A percentile compares a stretch with the other conserved stretches of the same genome.
phyloP scores from a whole-genome alignment of 2,888 invertebrate genomes.

The Heliothis peltigera region DNA sequence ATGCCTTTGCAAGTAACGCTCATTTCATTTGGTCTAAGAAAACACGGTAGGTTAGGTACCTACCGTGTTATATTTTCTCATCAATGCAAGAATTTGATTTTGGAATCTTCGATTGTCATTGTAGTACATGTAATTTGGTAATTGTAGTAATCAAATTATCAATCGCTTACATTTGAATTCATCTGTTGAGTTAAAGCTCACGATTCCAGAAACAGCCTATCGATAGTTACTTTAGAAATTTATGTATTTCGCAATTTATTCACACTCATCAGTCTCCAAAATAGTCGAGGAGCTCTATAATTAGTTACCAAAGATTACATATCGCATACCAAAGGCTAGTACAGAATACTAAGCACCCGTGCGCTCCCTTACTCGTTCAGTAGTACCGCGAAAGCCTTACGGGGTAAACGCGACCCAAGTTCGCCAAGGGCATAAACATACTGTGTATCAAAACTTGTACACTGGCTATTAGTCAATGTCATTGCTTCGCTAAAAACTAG shows the following conservation, averaged over 20 bases:
- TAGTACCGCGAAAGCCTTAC: slow-evolving; percentile 85
- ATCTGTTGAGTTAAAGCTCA: no score
- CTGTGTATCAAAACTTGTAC: slow-evolving; percentile 22
- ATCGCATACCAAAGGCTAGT: slow-evolving; percentile 34
- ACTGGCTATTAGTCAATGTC: slow-evolving; percentile 10
- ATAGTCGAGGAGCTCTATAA: slow-evolving; percentile 8
- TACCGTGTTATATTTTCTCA: no score
- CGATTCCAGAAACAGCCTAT: no score
- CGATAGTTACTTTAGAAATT: no score
- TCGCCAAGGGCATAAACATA: slow-evolving; percentile 24
- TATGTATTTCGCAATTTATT: not conserved
- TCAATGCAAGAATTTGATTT: no score
- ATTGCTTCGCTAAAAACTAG: slow-evolving; percentile 8
- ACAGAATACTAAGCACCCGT: slow-evolving; percentile 66
- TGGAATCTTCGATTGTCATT: no score
- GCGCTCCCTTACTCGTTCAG: slow-evolving; percentile 69
- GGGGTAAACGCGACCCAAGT: slow-evolving; percentile 69
- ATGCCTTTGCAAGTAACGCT: no score
- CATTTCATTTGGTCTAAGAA: no score
- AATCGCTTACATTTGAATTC: no score
- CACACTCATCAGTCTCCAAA: not conserved
- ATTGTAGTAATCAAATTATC: no score
- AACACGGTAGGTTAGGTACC: no score
- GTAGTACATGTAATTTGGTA: no score
- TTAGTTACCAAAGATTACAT: slow-evolving; percentile 10